These are phyloP conservation scores for Heterohyrax brucei DNA, from an alignment of 2,797 vertebrate genomes.

Conservation along the genomic window DNA sequence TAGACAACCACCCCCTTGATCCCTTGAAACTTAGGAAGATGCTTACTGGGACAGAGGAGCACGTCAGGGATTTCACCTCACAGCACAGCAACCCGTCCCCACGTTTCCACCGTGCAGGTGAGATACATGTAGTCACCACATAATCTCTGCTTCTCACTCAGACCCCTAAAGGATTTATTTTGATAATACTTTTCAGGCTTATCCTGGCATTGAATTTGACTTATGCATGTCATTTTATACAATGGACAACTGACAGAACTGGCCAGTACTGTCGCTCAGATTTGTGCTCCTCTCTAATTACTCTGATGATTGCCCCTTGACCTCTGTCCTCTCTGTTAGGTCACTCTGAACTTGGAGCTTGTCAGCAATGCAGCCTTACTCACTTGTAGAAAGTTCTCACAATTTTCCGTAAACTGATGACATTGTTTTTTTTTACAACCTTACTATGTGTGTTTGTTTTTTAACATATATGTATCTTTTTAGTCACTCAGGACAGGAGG, in stretches of 20 bases:
- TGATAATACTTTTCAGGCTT: constrained; percentile 10
- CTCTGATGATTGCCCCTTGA: neutral
- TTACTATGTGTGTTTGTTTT: neutral
- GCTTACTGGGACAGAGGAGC: neutral
- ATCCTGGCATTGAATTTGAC: neutral
- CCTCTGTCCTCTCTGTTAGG: neutral
- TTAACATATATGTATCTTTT: neutral
- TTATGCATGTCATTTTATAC: neutral
- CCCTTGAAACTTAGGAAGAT: neutral
- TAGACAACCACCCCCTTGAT: neutral
- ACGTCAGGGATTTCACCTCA: neutral
- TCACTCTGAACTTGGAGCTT: constrained; percentile 44
- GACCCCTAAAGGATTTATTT: constrained; percentile 2
- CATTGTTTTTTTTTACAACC: constrained; percentile 32
- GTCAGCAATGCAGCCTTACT: neutral
- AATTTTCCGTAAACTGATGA: constrained; percentile 36
- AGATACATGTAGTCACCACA: neutral
- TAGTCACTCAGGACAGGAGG: neutral
- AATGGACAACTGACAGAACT: neutral
- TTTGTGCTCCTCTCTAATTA: neutral
- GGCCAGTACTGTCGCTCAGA: neutral
- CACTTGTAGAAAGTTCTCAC: constrained; percentile 40
- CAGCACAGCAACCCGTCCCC: neutral
- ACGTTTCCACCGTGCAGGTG: neutral
- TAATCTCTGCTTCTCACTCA: neutral